These are phyloP conservation scores for Amiota minor DNA, from an alignment of 2,888 invertebrate species.

Conservation along the genomic window DNA sequence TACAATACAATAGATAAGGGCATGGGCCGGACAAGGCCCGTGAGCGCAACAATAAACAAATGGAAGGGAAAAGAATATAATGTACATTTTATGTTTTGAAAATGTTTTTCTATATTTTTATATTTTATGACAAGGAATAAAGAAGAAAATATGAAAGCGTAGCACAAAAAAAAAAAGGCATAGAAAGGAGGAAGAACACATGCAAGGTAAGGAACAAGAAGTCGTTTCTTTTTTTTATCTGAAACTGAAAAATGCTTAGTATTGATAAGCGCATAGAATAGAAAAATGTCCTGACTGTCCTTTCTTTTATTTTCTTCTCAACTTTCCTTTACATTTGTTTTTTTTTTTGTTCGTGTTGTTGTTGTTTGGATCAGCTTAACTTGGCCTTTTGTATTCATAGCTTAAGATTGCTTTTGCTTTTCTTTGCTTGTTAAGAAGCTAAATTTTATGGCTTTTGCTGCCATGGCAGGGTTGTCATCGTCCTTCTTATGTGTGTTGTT, in stretches of 20 bases:
- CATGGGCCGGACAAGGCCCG: background rate
- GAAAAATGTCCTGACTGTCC: slow-evolving; percentile 9
- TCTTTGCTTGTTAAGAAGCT: slow-evolving; percentile 66
- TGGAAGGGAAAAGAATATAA: background rate
- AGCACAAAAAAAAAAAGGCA: slow-evolving; percentile 48
- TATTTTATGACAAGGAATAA: slow-evolving; percentile 60
- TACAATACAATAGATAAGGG: background rate
- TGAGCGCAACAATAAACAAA: background rate
- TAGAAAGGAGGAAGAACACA: slow-evolving; percentile 35
- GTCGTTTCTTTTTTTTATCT: background rate
- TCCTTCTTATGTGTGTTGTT: background rate
- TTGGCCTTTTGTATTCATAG: background rate
- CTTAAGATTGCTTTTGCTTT: slow-evolving; percentile 40
- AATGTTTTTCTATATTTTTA: slow-evolving; percentile 35
- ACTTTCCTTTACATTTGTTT: slow-evolving; percentile 34
- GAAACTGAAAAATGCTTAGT: slow-evolving; percentile 47
- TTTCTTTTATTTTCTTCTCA: slow-evolving; percentile 43
- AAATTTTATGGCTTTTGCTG: slow-evolving; percentile 60
- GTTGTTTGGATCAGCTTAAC: background rate
- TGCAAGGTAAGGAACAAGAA: slow-evolving; percentile 11
- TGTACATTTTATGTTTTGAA: slow-evolving; percentile 17
- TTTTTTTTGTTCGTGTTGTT: background rate
- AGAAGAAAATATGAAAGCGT: slow-evolving; percentile 47
- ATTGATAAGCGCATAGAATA: slow-evolving; percentile 49
- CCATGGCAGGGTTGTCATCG: background rate